Evolutionary conservation across 2,113 vertebrate species (phyloP), one percentile per base, ranked within the genome.

Genomic region (Indri indri): DNA sequence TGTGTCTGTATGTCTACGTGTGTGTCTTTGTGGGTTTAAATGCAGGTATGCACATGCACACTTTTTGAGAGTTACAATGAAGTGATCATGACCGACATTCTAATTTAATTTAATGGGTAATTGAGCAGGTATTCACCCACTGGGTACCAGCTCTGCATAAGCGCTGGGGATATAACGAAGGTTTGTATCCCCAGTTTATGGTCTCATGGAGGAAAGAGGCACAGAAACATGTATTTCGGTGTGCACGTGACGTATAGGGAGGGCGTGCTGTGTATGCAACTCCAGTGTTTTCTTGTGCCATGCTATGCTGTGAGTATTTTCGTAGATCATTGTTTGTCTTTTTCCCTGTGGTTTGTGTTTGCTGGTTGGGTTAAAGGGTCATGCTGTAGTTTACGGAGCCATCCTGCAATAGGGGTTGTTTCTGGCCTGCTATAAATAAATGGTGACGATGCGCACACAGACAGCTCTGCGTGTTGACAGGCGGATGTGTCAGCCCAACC

Each of bases 11-110:
- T 40, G 14, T 63, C 13, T 5, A 54, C 3, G 6, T 8, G 8
- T 3, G 0, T 0, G 11, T 13, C 25, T 34, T 6, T 50, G 68
- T 11, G 80, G 17, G 22, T 30, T 66, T 13, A 2, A 18, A 16
- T 1, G 2, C 17, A 27, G 25, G 52, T 20, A 23, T 27, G 73
- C 9, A 1, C 3, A 5, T 9, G 8, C 34, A n/a, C 8, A 32
- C 11, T 8, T 73, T 52, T 32, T 11, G 11, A 17, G 7, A 57
- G 40, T 59, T 25, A 57, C 16, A 16, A 17, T 8, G n/a, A 85
- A 57, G 37, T 61, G 77, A 40, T 11, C 37, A 8, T 5, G 66
- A 18, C 5, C 34, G 3, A 12, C 25, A 5, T 37, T 57, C 66
- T 16, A 14, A 3, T 32, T 27, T 22, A 61, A 22, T 25, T 66